A percentile compares a stretch with the other conserved stretches of the same genome.
Evolutionary conservation across 2,113 vertebrate genomes (phyloP).

Genomic region (Zootoca vivipara): DNA sequence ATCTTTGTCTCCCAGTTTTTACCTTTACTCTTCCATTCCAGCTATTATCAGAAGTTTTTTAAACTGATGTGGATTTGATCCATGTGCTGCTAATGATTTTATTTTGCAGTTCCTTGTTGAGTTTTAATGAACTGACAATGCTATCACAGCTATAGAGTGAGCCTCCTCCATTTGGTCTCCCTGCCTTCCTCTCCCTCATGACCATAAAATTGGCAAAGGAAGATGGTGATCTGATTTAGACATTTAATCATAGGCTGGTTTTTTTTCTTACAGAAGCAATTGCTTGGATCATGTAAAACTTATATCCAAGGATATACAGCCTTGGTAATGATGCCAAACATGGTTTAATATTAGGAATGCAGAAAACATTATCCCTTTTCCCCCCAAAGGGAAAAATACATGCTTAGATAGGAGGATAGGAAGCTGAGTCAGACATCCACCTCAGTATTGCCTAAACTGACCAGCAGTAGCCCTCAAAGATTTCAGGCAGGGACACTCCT

Average conservation of each 20-base stretch:
- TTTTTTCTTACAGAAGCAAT: neutral
- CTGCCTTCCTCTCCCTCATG: slow-evolving; percentile 3
- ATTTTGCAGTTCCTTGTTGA: slow-evolving; percentile 23
- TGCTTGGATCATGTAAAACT: neutral
- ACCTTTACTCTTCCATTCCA: neutral
- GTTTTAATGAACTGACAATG: neutral
- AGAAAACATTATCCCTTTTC: neutral
- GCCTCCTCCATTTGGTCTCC: neutral
- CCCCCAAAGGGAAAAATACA: neutral
- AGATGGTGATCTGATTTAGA: neutral
- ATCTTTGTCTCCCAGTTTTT: slow-evolving; percentile 31
- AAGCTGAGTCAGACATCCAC: too few relatives aligned
- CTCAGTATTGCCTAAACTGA: too few relatives aligned
- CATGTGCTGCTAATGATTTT: slow-evolving; percentile 29
- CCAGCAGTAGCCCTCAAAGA: too few relatives aligned
- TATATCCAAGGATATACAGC: neutral
- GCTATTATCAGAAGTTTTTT: slow-evolving; percentile 2
- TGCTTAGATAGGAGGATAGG: neutral
- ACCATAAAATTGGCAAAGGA: neutral
- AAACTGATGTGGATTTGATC: slow-evolving; percentile 50
- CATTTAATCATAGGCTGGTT: neutral
- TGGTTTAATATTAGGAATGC: neutral
- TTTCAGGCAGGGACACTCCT: too few relatives aligned
- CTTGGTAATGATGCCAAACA: neutral
- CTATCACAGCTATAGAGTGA: neutral